phyloP scores from a whole-genome alignment of 2,113 vertebrate species.

The Ondatra zibethicus region DNA sequence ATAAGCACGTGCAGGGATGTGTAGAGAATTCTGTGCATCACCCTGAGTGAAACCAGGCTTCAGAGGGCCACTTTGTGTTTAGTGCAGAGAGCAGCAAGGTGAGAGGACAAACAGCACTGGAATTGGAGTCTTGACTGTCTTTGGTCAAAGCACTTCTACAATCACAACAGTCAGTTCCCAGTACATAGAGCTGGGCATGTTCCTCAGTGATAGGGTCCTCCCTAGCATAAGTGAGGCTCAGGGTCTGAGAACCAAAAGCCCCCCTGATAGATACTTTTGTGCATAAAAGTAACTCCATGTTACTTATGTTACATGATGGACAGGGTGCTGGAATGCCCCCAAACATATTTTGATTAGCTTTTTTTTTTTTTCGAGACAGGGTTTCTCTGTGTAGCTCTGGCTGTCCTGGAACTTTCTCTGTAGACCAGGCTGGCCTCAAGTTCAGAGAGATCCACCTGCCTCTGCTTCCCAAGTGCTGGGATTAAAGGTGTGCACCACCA shows the following conservation, averaged over 20 bases:
- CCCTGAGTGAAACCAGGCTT: background rate
- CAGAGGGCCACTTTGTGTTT: background rate
- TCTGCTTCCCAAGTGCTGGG: background rate
- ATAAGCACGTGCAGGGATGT: background rate
- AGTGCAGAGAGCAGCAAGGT: background rate
- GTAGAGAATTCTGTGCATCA: background rate
- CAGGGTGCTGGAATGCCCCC: background rate
- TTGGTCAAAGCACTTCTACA: background rate
- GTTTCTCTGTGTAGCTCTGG: background rate
- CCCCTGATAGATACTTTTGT: background rate
- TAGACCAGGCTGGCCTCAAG: background rate
- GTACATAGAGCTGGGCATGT: background rate
- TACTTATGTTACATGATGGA: background rate
- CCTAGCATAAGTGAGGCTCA: too few relatives aligned
- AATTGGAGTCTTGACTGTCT: background rate
- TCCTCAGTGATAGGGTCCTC: background rate
- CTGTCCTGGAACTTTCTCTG: background rate
- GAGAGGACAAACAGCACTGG: background rate
- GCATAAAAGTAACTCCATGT: background rate
- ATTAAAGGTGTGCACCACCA: background rate
- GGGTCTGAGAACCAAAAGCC: background rate
- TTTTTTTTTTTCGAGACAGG: background rate
- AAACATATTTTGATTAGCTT: conserved; percentile 4
- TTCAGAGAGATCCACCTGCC: background rate
- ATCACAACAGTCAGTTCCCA: background rate